Conservation (phyloP, 2,113 vertebrate genomes). For the Camelus dromedarius region DNA sequence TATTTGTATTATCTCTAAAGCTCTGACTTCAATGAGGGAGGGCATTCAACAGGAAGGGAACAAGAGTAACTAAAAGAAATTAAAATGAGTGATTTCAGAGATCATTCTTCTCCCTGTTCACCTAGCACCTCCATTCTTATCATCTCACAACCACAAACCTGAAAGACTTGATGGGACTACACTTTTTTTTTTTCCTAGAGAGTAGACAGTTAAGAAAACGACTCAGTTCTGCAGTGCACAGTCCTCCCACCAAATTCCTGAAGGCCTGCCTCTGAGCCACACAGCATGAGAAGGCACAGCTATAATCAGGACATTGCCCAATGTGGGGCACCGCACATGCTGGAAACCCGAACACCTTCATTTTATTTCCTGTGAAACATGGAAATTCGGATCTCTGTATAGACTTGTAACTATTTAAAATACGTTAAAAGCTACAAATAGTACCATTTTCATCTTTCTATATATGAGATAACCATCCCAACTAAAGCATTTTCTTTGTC, state of each 20-base stretch:
- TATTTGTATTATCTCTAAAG: background rate
- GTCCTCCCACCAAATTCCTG: background rate
- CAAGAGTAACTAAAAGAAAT: background rate
- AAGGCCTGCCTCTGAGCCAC: background rate
- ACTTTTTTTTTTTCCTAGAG: background rate
- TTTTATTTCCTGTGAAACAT: background rate
- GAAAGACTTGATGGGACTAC: background rate
- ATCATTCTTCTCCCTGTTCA: background rate
- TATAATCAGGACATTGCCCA: background rate
- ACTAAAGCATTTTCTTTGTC: constrained; percentile 16
- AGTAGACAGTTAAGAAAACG: background rate
- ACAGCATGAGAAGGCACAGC: background rate
- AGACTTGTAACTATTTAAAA: background rate
- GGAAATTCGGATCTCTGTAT: background rate
- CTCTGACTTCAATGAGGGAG: background rate
- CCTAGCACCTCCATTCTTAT: background rate
- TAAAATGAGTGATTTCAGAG: background rate
- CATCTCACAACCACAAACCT: background rate
- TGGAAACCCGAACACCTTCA: background rate
- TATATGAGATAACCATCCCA: background rate
- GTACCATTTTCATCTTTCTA: background rate
- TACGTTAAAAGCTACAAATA: background rate
- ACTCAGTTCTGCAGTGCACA: background rate
- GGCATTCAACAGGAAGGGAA: background rate
- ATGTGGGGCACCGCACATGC: background rate